Evolutionary conservation across 1,140 invertebrate species (phyloP).

Genomic region (Penaeus vannamei): DNA sequence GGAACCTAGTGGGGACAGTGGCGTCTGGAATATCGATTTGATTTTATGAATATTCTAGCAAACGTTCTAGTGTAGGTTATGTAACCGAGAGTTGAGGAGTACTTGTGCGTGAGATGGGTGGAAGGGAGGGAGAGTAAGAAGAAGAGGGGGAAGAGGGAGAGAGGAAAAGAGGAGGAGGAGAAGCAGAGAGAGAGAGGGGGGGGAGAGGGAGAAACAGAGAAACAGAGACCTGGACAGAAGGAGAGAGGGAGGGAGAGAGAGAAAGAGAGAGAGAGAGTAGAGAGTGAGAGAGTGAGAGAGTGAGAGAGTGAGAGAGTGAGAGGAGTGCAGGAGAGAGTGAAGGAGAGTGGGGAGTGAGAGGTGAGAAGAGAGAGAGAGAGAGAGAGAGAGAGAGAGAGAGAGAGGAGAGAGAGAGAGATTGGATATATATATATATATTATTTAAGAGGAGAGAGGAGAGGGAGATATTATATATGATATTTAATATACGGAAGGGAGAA

Average conservation of each 20-base stretch:
- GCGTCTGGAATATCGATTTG: too few species aligned
- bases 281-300: constrained; percentile 9
- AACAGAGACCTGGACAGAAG: background rate
- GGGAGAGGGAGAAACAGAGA: background rate
- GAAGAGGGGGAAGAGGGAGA: background rate
- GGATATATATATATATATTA: background rate
- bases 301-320: background rate
- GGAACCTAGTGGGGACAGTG: too few species aligned
- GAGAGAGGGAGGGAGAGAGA: background rate
- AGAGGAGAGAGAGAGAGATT: too few species aligned
- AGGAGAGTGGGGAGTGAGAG: too few species aligned
- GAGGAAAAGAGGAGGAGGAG: background rate
- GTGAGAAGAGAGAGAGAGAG: too few species aligned
- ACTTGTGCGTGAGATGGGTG: background rate
- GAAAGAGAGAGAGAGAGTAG: background rate
- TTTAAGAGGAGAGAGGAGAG: background rate
- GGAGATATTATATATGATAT: background rate
- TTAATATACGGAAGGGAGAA: background rate
- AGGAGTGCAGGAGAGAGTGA: background rate
- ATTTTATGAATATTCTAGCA: too few species aligned
- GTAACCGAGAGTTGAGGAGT: too few species aligned
- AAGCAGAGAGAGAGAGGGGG: background rate
- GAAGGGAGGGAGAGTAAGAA: background rate
- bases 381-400: background rate
- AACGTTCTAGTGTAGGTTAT: too few species aligned